Percentiles rank a stretch among this genome's conserved stretches.
phyloP scores from a whole-genome alignment of 2,113 vertebrate genomes.

The Synodontis membranacea region DNA sequence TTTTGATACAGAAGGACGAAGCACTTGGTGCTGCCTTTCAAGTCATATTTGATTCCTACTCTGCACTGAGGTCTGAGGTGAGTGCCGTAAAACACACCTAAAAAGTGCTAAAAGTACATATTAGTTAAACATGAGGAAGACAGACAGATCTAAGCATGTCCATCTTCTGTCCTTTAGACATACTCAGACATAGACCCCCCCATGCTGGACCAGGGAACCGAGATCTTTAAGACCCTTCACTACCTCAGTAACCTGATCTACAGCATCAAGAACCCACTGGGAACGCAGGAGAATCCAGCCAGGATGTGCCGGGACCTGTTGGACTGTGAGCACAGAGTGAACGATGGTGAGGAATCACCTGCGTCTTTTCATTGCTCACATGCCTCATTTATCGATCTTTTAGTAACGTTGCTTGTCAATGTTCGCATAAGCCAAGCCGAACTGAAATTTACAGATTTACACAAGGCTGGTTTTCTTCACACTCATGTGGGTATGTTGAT shows the following conservation, averaged over 20 bases:
- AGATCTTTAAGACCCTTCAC: constrained; percentile 96
- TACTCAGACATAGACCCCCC: constrained; percentile 79
- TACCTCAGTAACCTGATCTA: constrained; percentile 96
- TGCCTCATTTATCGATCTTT: not conserved
- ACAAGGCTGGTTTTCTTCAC: not conserved
- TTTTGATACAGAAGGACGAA: constrained; percentile 70
- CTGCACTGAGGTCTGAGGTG: constrained; percentile 79
- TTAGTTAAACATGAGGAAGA: not conserved
- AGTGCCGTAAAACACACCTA: constrained; percentile 35
- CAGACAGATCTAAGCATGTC: not conserved
- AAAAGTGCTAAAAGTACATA: not conserved
- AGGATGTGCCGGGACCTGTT: constrained; percentile 94
- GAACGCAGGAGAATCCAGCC: constrained; percentile 89
- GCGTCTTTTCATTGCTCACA: not conserved
- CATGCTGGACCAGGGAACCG: constrained; percentile 86
- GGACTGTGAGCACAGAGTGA: constrained; percentile 91
- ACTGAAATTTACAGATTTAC: not conserved
- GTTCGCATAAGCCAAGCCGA: not conserved
- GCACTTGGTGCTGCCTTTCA: constrained; percentile 79
- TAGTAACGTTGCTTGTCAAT: not conserved
- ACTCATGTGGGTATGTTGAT: not conserved
- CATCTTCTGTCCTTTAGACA: constrained; percentile 63
- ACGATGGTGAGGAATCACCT: constrained; percentile 78
- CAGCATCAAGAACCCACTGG: constrained; percentile 93
- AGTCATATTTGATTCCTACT: constrained; percentile 74